Evolutionary conservation across 2,888 invertebrate species (phyloP).

Genomic region (Pristionchus fissidentatus): DNA sequence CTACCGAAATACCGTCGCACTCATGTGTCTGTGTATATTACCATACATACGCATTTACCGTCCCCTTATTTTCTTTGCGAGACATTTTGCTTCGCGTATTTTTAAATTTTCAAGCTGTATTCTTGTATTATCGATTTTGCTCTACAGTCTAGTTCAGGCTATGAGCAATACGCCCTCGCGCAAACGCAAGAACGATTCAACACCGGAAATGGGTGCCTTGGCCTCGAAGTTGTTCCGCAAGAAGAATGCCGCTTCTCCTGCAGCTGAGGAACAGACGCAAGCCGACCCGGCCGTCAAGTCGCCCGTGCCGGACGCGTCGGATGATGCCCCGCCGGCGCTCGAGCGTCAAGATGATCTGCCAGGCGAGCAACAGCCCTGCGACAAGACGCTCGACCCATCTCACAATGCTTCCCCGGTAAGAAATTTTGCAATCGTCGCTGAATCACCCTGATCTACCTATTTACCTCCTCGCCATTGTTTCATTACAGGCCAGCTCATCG

Average conservation of each 20-base stretch:
- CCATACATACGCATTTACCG: not conserved
- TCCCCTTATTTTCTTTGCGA: not conserved
- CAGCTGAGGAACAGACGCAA: not conserved
- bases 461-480: too few relatives aligned
- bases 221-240: not conserved
- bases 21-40: not conserved
- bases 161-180: not conserved
- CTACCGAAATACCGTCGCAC: not conserved
- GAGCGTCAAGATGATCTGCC: slow-evolving; percentile 3
- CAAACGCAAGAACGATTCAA: not conserved
- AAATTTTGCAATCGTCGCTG: too few relatives aligned
- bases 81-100: not conserved
- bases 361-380: not conserved
- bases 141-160: not conserved
- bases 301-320: not conserved
- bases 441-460: too few relatives aligned
- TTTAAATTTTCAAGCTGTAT: not conserved
- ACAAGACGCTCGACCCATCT: not conserved
- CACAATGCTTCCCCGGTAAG: not conserved
- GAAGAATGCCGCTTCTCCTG: not conserved
- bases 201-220: not conserved
- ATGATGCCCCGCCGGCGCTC: not conserved
- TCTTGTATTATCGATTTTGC: not conserved
- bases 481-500: too few relatives aligned
- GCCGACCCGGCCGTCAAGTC: not conserved